These are phyloP conservation scores for Palythoa caribaeorum DNA, from an alignment of 92 coral and sea anemone species.

Conservation along the genomic window DNA sequence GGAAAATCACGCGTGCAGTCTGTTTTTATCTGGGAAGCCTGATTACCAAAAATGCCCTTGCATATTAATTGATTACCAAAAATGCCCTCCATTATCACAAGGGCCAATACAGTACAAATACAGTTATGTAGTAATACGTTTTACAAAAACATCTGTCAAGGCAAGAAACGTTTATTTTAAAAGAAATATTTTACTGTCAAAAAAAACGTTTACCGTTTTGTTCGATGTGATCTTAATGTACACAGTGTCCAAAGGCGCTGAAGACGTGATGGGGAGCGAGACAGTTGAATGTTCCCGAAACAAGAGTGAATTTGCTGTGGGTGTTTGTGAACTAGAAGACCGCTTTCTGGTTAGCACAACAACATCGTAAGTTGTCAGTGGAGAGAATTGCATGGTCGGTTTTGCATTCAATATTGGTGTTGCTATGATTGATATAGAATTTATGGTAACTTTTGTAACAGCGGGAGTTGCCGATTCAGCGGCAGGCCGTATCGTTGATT, in stretches of 20 bases:
- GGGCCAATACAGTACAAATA: too few relatives aligned
- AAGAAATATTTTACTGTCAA: too few relatives aligned
- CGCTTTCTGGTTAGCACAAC: background rate
- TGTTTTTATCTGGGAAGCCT: too few relatives aligned
- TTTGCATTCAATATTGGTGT: background rate
- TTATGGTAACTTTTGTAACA: background rate
- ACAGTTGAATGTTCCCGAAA: background rate
- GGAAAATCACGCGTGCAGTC: too few relatives aligned
- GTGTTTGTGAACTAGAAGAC: background rate
- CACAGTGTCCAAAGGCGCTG: background rate
- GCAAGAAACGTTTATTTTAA: too few relatives aligned
- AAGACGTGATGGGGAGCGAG: conserved; percentile 3
- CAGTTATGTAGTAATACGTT: too few relatives aligned
- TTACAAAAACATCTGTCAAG: too few relatives aligned
- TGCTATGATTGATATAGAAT: background rate
- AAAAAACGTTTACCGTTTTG: conserved; percentile 16
- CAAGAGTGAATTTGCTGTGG: background rate
- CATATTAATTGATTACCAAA: too few relatives aligned
- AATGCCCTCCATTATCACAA: too few relatives aligned
- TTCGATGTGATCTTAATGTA: background rate
- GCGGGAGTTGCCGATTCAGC: background rate
- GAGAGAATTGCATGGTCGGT: background rate
- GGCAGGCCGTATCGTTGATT: background rate
- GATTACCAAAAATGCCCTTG: too few relatives aligned
- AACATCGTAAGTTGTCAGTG: background rate